Evolutionary conservation across 2,888 invertebrate genomes (phyloP).

Genomic region (Hedychridium roseum): DNA sequence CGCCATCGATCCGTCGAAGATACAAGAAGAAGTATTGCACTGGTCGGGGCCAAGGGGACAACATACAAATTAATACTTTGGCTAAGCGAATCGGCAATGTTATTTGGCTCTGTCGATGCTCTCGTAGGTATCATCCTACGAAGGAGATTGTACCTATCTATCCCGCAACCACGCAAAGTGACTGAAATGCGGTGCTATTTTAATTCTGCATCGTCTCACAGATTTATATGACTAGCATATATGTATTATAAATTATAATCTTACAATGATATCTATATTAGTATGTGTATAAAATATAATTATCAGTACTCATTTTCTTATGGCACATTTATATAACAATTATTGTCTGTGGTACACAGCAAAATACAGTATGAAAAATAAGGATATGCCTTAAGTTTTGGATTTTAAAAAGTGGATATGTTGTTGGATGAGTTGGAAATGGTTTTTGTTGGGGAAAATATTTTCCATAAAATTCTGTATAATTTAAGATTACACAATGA

Average conservation of each 20-base stretch:
- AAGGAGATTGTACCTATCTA: conserved; percentile 22
- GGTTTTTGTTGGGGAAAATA: no score
- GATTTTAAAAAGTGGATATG: no score
- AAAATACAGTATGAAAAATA: conserved; percentile 46
- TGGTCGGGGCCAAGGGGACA: conserved; percentile 42
- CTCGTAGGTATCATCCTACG: no score
- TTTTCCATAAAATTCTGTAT: no score
- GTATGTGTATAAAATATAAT: conserved; percentile 53
- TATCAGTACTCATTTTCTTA: conserved; percentile 61
- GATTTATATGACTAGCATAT: conserved; percentile 59
- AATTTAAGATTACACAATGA: no score
- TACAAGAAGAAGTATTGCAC: no score
- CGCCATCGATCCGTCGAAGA: no score
- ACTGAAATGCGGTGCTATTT: conserved; percentile 59
- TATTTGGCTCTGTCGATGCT: conserved; percentile 29
- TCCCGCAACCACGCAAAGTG: conserved; percentile 42
- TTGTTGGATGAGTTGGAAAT: no score
- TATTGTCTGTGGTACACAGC: conserved; percentile 47
- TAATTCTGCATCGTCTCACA: conserved; percentile 57
- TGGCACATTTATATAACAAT: conserved; percentile 59
- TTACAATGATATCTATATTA: conserved; percentile 53
- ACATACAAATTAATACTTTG: conserved; percentile 25
- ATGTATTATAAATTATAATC: conserved; percentile 64
- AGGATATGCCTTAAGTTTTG: no score
- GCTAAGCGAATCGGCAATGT: conserved; percentile 24